Conservation (phyloP, 2,797 vertebrate species). For the Furcifer pardalis region DNA sequence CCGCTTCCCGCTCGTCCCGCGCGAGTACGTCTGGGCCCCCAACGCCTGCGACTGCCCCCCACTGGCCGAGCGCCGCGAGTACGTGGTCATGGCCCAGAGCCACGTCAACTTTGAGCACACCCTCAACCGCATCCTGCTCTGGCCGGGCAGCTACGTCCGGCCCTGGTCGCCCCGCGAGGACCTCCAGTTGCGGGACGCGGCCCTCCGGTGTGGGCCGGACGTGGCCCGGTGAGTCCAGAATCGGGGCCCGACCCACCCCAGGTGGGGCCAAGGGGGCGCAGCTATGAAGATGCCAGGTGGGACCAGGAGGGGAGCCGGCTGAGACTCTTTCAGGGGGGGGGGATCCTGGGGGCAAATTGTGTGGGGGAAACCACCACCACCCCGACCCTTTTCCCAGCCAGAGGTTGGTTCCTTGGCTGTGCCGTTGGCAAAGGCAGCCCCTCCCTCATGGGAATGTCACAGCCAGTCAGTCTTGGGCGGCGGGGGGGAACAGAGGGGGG, state of each 20-base stretch:
- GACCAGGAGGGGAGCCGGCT: not conserved
- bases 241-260: not conserved
- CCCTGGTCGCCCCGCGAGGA: slow-evolving; percentile 76
- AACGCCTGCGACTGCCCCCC: slow-evolving; percentile 74
- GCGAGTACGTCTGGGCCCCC: slow-evolving; percentile 79
- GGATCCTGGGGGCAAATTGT: too few species aligned
- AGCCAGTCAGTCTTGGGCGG: too few species aligned
- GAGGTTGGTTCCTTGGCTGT: too few species aligned
- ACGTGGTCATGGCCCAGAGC: slow-evolving; percentile 73
- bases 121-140: slow-evolving; percentile 76
- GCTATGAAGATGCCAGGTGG: too few species aligned
- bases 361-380: too few species aligned
- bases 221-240: too few species aligned
- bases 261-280: too few species aligned
- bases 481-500: too few species aligned
- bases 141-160: slow-evolving; percentile 66
- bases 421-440: too few species aligned
- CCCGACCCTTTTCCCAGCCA: too few species aligned
- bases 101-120: slow-evolving; percentile 78
- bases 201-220: slow-evolving; percentile 48
- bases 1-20: slow-evolving; percentile 66
- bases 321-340: too few species aligned
- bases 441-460: too few species aligned
- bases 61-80: slow-evolving; percentile 63
- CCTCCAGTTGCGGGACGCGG: slow-evolving; percentile 55